A percentile compares a stretch with the other conserved stretches of the same genome.
Evolutionary conservation across 2,888 invertebrate species (phyloP).

Genomic region (Molorchus minor): DNA sequence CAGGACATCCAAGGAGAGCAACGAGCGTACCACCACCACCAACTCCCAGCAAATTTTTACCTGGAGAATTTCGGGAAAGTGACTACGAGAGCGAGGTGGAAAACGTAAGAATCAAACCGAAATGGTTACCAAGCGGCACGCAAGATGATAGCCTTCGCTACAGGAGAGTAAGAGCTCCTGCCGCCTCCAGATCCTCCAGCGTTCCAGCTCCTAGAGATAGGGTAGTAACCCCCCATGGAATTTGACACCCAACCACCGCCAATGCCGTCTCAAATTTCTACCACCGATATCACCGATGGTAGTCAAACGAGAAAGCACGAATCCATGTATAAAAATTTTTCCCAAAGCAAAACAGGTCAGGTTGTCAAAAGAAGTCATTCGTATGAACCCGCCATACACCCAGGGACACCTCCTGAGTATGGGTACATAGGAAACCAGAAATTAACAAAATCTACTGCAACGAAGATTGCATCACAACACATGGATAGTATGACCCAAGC

Average conservation of each 20-base stretch:
- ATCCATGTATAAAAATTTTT: constrained; percentile 49
- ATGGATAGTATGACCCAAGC: constrained; percentile 74
- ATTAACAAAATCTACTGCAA: constrained; percentile 56
- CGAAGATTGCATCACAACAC: constrained; percentile 69
- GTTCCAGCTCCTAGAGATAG: constrained; percentile 63
- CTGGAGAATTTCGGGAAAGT: constrained; percentile 72
- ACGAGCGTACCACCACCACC: constrained; percentile 64
- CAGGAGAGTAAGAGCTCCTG: constrained; percentile 70
- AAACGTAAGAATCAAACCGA: constrained; percentile 67
- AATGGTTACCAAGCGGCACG: constrained; percentile 72
- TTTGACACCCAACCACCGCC: constrained; percentile 68
- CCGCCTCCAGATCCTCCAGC: constrained; percentile 63
- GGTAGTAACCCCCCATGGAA: constrained; percentile 70
- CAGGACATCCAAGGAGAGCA: constrained; percentile 57
- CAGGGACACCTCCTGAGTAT: constrained; percentile 70
- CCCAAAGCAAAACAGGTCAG: constrained; percentile 52
- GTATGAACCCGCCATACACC: constrained; percentile 59
- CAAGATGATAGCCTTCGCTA: constrained; percentile 69
- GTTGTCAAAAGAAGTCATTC: constrained; percentile 51
- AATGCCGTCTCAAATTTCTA: constrained; percentile 55
- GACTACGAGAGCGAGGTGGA: constrained; percentile 78
- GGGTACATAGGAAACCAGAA: constrained; percentile 64
- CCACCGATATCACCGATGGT: constrained; percentile 42
- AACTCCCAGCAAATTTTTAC: constrained; percentile 72
- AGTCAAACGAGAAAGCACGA: constrained; percentile 42